Conservation (phyloP, 2,113 vertebrate species). For the Takifugu flavidus region DNA sequence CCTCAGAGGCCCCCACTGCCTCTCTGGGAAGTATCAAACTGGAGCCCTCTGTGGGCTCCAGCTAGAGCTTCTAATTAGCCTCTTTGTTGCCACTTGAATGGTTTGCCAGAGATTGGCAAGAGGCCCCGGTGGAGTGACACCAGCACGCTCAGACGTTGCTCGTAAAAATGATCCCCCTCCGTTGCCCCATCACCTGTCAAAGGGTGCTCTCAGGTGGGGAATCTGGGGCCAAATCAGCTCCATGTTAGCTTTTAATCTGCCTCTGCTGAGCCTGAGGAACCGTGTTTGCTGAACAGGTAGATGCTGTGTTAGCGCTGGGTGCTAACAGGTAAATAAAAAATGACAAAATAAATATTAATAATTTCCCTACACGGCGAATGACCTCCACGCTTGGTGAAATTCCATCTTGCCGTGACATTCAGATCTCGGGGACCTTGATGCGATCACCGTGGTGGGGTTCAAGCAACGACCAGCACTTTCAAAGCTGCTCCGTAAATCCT, state of each 20-base stretch:
- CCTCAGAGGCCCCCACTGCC: slow-evolving; percentile 63
- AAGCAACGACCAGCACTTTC: slow-evolving; percentile 50
- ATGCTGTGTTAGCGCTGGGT: neutral
- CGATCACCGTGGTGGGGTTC: no score
- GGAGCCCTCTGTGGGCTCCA: slow-evolving; percentile 61
- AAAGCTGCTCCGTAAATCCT: slow-evolving; percentile 75
- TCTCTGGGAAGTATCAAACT: slow-evolving; percentile 78
- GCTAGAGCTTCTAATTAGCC: slow-evolving; percentile 76
- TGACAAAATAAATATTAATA: no score
- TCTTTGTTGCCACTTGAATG: slow-evolving; percentile 75
- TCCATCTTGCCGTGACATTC: slow-evolving; percentile 6
- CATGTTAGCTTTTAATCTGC: slow-evolving; percentile 34
- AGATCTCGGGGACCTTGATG: slow-evolving; percentile 28
- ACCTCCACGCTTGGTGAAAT: no score
- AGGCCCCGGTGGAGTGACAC: slow-evolving; percentile 63
- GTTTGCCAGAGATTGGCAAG: slow-evolving; percentile 60
- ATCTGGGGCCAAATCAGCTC: slow-evolving; percentile 15
- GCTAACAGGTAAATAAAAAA: neutral
- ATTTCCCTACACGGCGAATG: neutral
- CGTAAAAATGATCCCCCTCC: slow-evolving; percentile 61
- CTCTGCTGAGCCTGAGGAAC: no score
- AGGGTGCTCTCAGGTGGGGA: slow-evolving; percentile 54
- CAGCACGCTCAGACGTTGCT: slow-evolving; percentile 62
- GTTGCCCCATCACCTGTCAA: slow-evolving; percentile 33
- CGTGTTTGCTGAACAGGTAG: no score